A percentile compares a stretch with the other conserved stretches of the same genome.
Conservation (phyloP, 1,140 invertebrate genomes). For the Drosophila elegans region DNA sequence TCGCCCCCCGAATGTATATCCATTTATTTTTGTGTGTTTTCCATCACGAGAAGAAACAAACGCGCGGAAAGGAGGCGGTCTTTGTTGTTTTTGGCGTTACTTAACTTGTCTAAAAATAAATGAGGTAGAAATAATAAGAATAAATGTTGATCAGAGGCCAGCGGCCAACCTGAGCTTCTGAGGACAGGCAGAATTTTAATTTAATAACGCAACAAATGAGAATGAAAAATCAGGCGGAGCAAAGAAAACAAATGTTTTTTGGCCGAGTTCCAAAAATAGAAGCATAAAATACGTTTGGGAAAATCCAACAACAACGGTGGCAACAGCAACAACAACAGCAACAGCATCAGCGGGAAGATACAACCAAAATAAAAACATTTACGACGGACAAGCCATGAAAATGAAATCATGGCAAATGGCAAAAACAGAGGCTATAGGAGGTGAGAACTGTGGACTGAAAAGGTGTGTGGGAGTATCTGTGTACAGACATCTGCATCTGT, state of each 20-base stretch:
- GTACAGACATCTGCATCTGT: slow-evolving; percentile 8
- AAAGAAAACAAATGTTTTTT: slow-evolving; percentile 29
- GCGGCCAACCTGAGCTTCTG: slow-evolving; percentile 51
- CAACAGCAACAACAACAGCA: slow-evolving; percentile 23
- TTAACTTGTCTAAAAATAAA: slow-evolving; percentile 72
- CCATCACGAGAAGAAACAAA: slow-evolving; percentile 43
- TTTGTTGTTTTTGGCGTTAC: slow-evolving; percentile 44
- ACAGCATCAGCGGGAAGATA: slow-evolving; percentile 21
- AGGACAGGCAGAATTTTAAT: slow-evolving; percentile 65
- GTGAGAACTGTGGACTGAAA: slow-evolving; percentile 1
- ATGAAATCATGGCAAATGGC: slow-evolving; percentile 74
- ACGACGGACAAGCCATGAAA: slow-evolving; percentile 59
- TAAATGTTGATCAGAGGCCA: slow-evolving; percentile 52
- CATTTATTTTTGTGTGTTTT: slow-evolving; percentile 18
- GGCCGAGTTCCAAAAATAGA: slow-evolving; percentile 68
- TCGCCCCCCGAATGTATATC: background rate
- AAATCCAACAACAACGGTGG: slow-evolving; percentile 25
- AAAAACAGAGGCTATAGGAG: slow-evolving; percentile 15
- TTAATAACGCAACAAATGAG: slow-evolving; percentile 66
- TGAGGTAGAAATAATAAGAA: slow-evolving; percentile 62
- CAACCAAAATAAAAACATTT: slow-evolving; percentile 68
- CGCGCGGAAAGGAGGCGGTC: slow-evolving; percentile 28
- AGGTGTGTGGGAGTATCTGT: slow-evolving; percentile 42
- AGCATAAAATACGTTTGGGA: slow-evolving; percentile 54
- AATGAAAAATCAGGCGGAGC: slow-evolving; percentile 33